Evolutionary conservation across 2,888 invertebrate genomes (phyloP).

Genomic region (Cephalotes varians): DNA sequence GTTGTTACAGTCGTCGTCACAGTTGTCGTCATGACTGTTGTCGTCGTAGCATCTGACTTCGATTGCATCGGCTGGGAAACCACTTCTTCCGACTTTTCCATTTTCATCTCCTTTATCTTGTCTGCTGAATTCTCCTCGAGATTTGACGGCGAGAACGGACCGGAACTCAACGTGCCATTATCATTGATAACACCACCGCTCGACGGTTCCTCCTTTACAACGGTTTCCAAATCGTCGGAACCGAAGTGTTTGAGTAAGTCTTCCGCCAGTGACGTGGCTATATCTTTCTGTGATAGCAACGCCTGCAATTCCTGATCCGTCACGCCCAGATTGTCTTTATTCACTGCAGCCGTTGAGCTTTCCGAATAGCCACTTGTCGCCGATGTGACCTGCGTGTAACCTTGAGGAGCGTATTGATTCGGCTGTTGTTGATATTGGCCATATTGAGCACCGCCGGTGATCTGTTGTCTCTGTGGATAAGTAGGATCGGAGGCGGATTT

Average conservation of each 20-base stretch:
- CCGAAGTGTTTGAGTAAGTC: conserved; percentile 95
- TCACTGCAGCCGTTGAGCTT: conserved; percentile 75
- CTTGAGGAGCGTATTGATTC: conserved; percentile 82
- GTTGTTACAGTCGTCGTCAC: conserved; percentile 14
- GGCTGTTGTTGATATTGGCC: conserved; percentile 76
- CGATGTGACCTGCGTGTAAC: conserved; percentile 85
- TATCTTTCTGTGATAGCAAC: conserved; percentile 91
- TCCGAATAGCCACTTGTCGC: conserved; percentile 84
- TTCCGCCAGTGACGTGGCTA: conserved; percentile 93
- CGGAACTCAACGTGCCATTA: conserved; percentile 86
- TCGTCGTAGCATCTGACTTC: conserved; percentile 58
- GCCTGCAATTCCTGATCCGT: conserved; percentile 91
- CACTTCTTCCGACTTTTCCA: conserved; percentile 77
- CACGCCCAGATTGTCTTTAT: conserved; percentile 86
- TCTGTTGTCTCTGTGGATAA: conserved; percentile 75
- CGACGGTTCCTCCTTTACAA: conserved; percentile 82
- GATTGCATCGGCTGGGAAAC: conserved; percentile 59
- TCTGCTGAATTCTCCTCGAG: conserved; percentile 77
- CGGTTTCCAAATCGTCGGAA: conserved; percentile 88
- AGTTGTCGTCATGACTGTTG: conserved; percentile 62
- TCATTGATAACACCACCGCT: conserved; percentile 81
- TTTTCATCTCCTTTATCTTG: conserved; percentile 85
- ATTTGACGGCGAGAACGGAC: conserved; percentile 87
- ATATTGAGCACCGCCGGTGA: conserved; percentile 69
- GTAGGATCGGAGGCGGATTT: conserved; percentile 85